Base-by-base conservation (phyloP, 2,888 invertebrate genomes). In the Andrena camellia region DNA sequence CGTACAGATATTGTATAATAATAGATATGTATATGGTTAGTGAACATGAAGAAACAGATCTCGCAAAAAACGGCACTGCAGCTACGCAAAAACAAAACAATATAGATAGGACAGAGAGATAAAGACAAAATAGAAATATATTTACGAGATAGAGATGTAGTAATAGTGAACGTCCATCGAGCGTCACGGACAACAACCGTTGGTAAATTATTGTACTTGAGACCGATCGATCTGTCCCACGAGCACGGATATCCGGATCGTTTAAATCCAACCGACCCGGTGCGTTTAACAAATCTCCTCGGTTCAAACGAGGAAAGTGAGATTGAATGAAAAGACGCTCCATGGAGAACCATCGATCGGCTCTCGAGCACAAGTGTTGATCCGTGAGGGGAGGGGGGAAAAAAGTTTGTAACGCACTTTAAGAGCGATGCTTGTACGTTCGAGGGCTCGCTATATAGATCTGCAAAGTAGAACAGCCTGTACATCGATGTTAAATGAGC, bases 61-160 rank as follows among this genome's bases (percentile, higher is more conserved):
- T 86, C 83, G 67, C 88, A 86, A 78, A 71, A 42, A 75, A 86
- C 82, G 85, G 66, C 85, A 84, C 77, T 86, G 86, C 83, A 87
- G 76, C 86, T 85, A 87, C 81, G 82, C 86, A 73, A 73, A 81
- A 67, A n/a, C 42, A 81, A 77, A 60, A 54, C 6, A 71, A 54
- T 54, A 35, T 70, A 54, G 57, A 77, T 66, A 60, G 62, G n/a
- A 13, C 31, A 29, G 35, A 54, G 20, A 42, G 29, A n/a, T 17
- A 31, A n/a, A 78, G 42, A 77, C 31, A 31, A 42, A 20, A 59
- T 17, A n/a, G 29, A 66, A 68, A 64, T 31, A 57, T n/a, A 74
- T 10, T 33, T 26, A 76, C 54, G 23, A 31, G 54, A 48, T n/a
- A 29, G 48, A 50, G 17, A 72, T 54, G 64, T 52, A 66, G 3